Base-by-base conservation (phyloP, 2,888 invertebrate species). In the Bibio marci region DNA sequence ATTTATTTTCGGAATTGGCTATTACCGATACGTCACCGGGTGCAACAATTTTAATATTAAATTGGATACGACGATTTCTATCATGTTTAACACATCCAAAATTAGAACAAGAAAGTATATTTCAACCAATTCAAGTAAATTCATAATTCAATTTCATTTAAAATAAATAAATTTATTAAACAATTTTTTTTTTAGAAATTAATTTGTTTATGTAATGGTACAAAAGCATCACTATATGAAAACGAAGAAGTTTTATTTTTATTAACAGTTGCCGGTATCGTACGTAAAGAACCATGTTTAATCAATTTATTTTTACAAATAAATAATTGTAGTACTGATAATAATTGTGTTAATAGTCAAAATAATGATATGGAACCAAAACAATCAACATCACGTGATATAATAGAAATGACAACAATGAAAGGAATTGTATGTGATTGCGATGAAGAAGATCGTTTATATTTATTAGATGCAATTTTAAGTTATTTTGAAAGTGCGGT, bases 231-330 rank as follows among this genome's bases (percentile, higher is more conserved):
- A 1, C 79, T 81, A 0, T 76, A 77, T 19, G 81, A 82, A 54
- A 66, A 67, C 27, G 79, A 80, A 52, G 81, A 82, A 62, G 74
- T 81, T 7, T 73, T 78, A 50, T 71, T 80, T 42, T 61, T 82
- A 3, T 64, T 76, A 35, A 74, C 76, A 0, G 40, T 40, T 1
- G 80, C 80, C 53, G 76, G 78, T 28, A 63, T 79, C n/a, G 72
- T 81, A 5, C 68, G 77, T 43, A 71, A 75, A 47, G 73, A 80
- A 50, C 76, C 78, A 0, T 70, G 75, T 32, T 62, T 80, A 4
- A 70, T 72, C 10, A 69, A 67, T 45, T 67, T 74, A 30, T 69
- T 70, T 52, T 63, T 69, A 2, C 64, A 68, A 17, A 64, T 66
- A 0, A 26, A 26, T 26, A 26, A 26, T 26, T 26, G 26, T 26